Percentiles rank a stretch among this genome's conserved stretches.
Conservation (phyloP, 2,113 vertebrate species). For the Pachyramphus minor region DNA sequence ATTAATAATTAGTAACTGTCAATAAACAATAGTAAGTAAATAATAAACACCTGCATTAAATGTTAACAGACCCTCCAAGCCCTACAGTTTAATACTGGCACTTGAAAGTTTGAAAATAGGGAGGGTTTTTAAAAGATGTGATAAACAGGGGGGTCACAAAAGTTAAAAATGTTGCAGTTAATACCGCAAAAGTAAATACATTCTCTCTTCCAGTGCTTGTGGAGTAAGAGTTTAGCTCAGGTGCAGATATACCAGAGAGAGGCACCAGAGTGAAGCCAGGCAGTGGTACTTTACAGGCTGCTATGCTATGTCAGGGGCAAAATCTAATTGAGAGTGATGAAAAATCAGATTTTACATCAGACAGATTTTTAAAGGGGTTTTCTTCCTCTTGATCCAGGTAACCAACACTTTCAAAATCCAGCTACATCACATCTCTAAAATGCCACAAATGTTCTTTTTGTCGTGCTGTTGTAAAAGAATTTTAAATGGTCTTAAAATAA, state of each 20-base stretch:
- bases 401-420: background rate
- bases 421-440: background rate
- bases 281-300: fast-evolving
- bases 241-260: fast-evolving
- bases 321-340: background rate
- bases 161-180: background rate
- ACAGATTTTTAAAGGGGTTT: background rate
- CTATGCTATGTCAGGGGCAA: fast-evolving
- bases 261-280: too few species aligned
- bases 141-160: background rate
- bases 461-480: background rate
- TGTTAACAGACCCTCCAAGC: background rate
- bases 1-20: background rate
- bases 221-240: background rate
- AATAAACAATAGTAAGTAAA: background rate
- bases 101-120: background rate
- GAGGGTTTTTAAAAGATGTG: background rate
- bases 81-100: background rate
- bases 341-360: background rate
- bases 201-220: background rate
- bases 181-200: background rate
- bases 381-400: background rate
- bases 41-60: background rate
- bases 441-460: background rate
- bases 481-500: background rate